phyloP scores from a whole-genome alignment of 2,113 vertebrate species.

The Scophthalmus maximus region DNA sequence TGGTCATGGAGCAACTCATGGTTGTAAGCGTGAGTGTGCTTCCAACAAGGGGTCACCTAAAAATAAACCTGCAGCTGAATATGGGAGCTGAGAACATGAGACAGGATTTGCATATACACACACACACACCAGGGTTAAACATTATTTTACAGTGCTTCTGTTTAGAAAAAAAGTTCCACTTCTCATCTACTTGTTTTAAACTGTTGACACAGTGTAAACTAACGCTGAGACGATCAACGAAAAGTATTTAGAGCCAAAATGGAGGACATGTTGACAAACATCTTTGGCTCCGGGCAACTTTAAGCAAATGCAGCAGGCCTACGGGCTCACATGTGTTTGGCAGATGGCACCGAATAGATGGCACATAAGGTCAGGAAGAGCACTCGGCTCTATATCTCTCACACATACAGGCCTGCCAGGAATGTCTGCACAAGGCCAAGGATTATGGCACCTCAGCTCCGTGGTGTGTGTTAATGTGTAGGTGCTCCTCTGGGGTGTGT shows the following conservation, averaged over 20 bases:
- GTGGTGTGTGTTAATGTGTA: conserved; percentile 17
- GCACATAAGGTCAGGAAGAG: conserved; percentile 69
- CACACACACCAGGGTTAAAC: background rate
- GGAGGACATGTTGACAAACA: conserved; percentile 44
- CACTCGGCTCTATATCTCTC: conserved; percentile 72
- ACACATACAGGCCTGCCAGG: conserved; percentile 66
- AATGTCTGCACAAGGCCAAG: conserved; percentile 71
- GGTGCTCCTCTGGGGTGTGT: conserved; percentile 9
- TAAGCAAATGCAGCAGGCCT: conserved; percentile 12
- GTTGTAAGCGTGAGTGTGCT: background rate
- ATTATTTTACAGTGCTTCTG: background rate
- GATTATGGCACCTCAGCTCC: conserved; percentile 53
- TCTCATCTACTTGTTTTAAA: background rate
- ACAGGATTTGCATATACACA: background rate
- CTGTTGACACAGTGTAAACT: background rate
- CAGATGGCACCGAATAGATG: conserved; percentile 76
- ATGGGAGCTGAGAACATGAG: background rate
- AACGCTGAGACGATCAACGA: background rate
- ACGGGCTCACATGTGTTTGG: conserved; percentile 68
- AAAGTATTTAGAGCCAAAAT: conserved; percentile 1
- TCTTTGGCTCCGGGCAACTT: conserved; percentile 31
- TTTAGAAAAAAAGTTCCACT: background rate
- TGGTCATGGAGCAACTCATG: background rate
- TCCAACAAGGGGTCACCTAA: conserved; percentile 13
- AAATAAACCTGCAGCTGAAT: conserved; percentile 29